Evolutionary conservation across 2,797 vertebrate species (phyloP), one percentile per base, ranked within the genome.

Genomic region (Hapalemur alaotrensis): DNA sequence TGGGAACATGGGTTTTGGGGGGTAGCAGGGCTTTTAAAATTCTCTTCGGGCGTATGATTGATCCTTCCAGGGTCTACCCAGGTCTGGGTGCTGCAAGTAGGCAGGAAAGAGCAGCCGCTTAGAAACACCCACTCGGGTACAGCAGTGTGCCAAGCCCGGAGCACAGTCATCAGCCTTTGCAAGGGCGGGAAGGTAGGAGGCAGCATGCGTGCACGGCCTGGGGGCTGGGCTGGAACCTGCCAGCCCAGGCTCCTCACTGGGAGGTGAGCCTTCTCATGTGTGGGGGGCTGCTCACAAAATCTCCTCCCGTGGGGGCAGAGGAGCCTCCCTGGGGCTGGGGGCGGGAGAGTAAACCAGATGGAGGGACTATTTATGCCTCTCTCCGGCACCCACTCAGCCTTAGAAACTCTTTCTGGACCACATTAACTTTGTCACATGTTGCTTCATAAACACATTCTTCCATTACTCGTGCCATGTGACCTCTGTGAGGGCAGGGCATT

Each of bases 321-420:
- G 79, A 38, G 43, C 61, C 70, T 84, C n/a, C 81, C n/a, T 14
- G 54, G 72, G 88, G 63, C 89, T 63, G 46, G 17, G 20, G 93
- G 72, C 2, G 32, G 95, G 95, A 72, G 92, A 85, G 72, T 81
- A 61, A 79, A 85, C 89, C 97, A 97, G 96, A 96, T 97, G 97
- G 96, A 41, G 32, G 57, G 86, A 35, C 88, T 96, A 76, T 97
- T 93, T 97, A 87, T 96, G 97, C 93, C 97, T 86, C 59, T 92
- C 79, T n/a, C 2, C 4, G 46, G 88, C 83, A 87, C 93, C 95
- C 97, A 93, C 96, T 97, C 88, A 65, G 96, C 85, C 46, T 84
- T 87, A 76, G 91, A 52, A 84, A 87, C 61, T 52, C 94, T 88
- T 95, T 76, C 79, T 78, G 81, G 93, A 78, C 91, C 95, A 63